Evolutionary conservation across 1,140 invertebrate species (phyloP).

Genomic region (Cylas formicarius): DNA sequence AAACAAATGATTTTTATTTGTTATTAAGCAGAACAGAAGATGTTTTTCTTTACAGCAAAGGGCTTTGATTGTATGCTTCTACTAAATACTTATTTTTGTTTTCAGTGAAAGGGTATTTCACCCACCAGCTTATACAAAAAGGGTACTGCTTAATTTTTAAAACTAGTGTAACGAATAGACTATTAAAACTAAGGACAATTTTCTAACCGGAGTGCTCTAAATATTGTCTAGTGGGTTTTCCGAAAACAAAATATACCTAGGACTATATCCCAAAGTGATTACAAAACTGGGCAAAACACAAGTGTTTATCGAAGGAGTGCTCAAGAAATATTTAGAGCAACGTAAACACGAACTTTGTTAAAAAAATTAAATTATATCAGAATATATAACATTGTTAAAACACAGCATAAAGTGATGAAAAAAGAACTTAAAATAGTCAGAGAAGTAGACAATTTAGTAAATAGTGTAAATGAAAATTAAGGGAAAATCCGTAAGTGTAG

Average conservation of each 20-base stretch:
- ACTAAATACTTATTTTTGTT: constrained; percentile 14
- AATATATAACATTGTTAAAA: constrained; percentile 21
- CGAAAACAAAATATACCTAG: constrained; percentile 33
- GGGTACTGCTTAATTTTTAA: constrained; percentile 9
- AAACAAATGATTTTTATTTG: no score
- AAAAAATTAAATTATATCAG: constrained; percentile 20
- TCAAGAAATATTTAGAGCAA: constrained; percentile 21
- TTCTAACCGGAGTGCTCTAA: constrained; percentile 19
- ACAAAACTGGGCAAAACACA: constrained; percentile 1
- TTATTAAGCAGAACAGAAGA: no score
- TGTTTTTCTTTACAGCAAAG: no score
- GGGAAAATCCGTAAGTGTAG: constrained; percentile 27
- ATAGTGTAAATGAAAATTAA: constrained; percentile 31
- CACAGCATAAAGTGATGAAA: constrained; percentile 16
- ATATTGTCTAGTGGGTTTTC: constrained; percentile 15
- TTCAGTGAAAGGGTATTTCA: constrained; percentile 22
- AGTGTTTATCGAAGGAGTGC: neutral
- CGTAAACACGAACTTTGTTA: constrained; percentile 20
- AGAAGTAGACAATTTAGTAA: constrained; percentile 14
- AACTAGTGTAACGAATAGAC: constrained; percentile 12
- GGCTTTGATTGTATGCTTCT: no score
- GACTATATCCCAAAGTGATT: constrained; percentile 32
- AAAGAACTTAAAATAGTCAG: constrained; percentile 14
- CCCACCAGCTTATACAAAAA: constrained; percentile 1
- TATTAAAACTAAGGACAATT: constrained; percentile 20